A percentile compares a stretch with the other conserved stretches of the same genome.
Conservation (phyloP, 1,140 invertebrate genomes). For the Latrodectus geometricus region DNA sequence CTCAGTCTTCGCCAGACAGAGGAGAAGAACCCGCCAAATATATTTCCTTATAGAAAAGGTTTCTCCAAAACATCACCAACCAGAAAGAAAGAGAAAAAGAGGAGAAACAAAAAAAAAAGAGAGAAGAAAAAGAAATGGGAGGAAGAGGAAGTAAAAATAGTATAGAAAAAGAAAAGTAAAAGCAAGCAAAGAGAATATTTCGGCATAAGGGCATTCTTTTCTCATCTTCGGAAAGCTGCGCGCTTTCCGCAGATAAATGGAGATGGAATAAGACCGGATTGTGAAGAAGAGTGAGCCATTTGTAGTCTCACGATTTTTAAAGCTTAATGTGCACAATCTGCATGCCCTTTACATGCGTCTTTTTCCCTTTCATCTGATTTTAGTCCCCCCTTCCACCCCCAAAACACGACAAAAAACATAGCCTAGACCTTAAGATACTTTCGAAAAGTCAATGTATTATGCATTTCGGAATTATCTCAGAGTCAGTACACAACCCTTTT, state of each 20-base stretch:
- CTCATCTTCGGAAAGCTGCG: slow-evolving; percentile 20
- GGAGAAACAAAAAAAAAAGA: background rate
- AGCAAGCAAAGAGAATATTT: slow-evolving; percentile 34
- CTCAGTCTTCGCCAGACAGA: slow-evolving; percentile 5
- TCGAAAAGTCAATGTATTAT: slow-evolving; percentile 53
- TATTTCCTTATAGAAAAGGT: background rate
- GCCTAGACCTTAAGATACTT: slow-evolving; percentile 36
- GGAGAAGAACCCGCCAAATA: slow-evolving; percentile 40
- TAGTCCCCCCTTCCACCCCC: background rate
- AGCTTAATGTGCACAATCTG: slow-evolving; percentile 61
- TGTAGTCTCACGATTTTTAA: slow-evolving; percentile 57
- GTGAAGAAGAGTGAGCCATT: slow-evolving; percentile 57
- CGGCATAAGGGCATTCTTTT: slow-evolving; percentile 31
- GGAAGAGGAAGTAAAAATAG: slow-evolving; percentile 6
- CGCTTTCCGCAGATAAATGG: slow-evolving; percentile 57
- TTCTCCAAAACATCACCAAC: background rate
- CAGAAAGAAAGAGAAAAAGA: slow-evolving; percentile 23
- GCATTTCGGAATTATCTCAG: slow-evolving; percentile 45
- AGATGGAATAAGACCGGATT: slow-evolving; percentile 60
- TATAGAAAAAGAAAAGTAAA: background rate
- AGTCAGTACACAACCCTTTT: background rate
- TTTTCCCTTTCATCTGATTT: slow-evolving; percentile 57
- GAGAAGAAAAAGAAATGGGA: background rate
- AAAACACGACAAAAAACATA: slow-evolving; percentile 30
- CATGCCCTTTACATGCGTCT: slow-evolving; percentile 54